These are phyloP conservation scores for Drosophila malerkotliana DNA, from an alignment of 1,140 invertebrate species.

Conservation along the genomic window DNA sequence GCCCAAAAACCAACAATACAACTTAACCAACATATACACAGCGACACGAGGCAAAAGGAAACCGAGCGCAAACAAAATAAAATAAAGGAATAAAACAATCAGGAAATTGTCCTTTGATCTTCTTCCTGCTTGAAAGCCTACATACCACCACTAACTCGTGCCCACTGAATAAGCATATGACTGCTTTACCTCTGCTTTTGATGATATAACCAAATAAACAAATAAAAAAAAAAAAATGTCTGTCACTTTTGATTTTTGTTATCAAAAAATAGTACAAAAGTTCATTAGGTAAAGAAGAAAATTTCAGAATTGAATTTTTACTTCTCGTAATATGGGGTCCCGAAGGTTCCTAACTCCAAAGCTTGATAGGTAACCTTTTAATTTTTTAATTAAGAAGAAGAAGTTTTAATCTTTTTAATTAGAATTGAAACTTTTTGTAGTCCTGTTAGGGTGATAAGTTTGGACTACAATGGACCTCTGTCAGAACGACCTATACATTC, in stretches of 20 bases:
- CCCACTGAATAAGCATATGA: conserved; percentile 37
- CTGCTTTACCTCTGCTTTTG: conserved; percentile 42
- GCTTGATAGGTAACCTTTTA: too few species aligned
- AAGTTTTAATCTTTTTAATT: too few species aligned
- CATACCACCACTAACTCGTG: conserved; percentile 10
- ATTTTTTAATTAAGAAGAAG: too few species aligned
- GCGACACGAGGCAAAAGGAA: conserved; percentile 14
- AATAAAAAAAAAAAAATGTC: conserved; percentile 52
- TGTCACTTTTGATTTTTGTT: conserved; percentile 50
- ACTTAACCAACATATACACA: conserved; percentile 20
- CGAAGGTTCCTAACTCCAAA: too few species aligned
- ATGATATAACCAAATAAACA: conserved; percentile 65
- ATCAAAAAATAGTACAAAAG: conserved; percentile 8
- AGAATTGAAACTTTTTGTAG: too few species aligned
- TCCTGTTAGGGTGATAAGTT: too few species aligned
- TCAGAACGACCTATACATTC: too few species aligned
- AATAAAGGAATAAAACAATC: conserved; percentile 81
- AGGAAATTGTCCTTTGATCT: conserved; percentile 82
- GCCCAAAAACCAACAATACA: conserved; percentile 60
- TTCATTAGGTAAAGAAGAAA: too few species aligned
- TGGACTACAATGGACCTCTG: too few species aligned
- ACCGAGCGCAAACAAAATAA: conserved; percentile 73
- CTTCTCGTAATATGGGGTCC: too few species aligned
- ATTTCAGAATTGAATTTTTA: too few species aligned
- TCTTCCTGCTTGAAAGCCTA: conserved; percentile 36